phyloP scores from a whole-genome alignment of 1,140 invertebrate species.

The Zaprionus kolodkinae region DNA sequence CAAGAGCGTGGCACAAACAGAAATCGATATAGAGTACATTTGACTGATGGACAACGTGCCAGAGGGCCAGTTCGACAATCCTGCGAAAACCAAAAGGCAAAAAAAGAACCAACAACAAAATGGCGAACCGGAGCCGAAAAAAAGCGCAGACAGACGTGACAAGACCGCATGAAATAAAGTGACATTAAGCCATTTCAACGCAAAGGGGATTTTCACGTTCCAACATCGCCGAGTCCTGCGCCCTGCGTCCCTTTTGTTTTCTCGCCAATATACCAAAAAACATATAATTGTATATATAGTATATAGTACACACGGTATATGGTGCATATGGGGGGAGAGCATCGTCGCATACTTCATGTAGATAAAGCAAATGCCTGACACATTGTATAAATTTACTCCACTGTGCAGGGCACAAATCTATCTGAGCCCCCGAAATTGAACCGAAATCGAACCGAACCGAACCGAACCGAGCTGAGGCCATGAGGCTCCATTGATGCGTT shows the following conservation, averaged over 20 bases:
- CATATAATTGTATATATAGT: slow-evolving; percentile 44
- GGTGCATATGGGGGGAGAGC: neutral
- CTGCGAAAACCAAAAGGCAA: slow-evolving; percentile 19
- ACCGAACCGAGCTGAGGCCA: slow-evolving; percentile 6
- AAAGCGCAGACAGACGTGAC: slow-evolving; percentile 69
- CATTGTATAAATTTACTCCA: slow-evolving; percentile 66
- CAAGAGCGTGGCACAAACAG: slow-evolving; percentile 50
- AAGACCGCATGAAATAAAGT: slow-evolving; percentile 80
- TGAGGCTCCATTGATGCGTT: slow-evolving; percentile 69
- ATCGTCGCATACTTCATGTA: slow-evolving; percentile 44
- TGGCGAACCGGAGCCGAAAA: slow-evolving; percentile 24
- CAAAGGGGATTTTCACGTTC: slow-evolving; percentile 72
- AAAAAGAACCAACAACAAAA: slow-evolving; percentile 16
- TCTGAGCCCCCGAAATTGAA: slow-evolving; percentile 22
- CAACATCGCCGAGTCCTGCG: slow-evolving; percentile 22
- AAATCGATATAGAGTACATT: slow-evolving; percentile 72
- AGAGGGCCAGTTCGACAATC: slow-evolving; percentile 38
- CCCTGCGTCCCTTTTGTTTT: slow-evolving; percentile 33
- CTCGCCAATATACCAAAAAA: slow-evolving; percentile 11
- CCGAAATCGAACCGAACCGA: neutral
- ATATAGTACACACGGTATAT: slow-evolving; percentile 22
- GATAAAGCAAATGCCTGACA: slow-evolving; percentile 59
- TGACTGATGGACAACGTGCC: slow-evolving; percentile 73
- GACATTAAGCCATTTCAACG: slow-evolving; percentile 82
- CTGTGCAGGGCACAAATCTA: slow-evolving; percentile 20